Conservation (phyloP, 1,140 invertebrate species). For the Drosophila ironensis region DNA sequence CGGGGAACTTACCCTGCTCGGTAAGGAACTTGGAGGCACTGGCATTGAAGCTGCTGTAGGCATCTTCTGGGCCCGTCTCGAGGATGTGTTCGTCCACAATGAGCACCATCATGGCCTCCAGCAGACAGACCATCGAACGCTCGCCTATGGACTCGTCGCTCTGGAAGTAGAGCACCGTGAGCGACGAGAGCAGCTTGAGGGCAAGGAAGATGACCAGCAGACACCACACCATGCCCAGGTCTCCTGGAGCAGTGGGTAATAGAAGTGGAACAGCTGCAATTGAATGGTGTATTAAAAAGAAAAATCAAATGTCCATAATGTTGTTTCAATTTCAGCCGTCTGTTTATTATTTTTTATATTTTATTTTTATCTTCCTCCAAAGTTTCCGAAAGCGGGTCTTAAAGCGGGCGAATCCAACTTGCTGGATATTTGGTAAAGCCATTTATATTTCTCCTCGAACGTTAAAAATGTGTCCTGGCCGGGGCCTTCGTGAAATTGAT, state of each 20-base stretch:
- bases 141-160: slow-evolving; percentile 92
- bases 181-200: slow-evolving; percentile 89
- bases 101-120: slow-evolving; percentile 95
- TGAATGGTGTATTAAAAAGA: too few relatives aligned
- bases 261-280: slow-evolving; percentile 76
- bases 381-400: too few relatives aligned
- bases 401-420: too few relatives aligned
- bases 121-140: slow-evolving; percentile 93
- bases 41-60: slow-evolving; percentile 94
- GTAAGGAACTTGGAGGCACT: slow-evolving; percentile 93
- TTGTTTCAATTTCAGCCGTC: too few relatives aligned
- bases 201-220: slow-evolving; percentile 93
- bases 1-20: slow-evolving; percentile 86
- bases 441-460: too few relatives aligned
- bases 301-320: too few relatives aligned
- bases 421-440: too few relatives aligned
- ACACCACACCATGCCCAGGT: slow-evolving; percentile 97
- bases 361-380: too few relatives aligned
- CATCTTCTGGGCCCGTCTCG: slow-evolving; percentile 94
- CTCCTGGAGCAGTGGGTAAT: slow-evolving; percentile 91
- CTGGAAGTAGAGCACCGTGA: slow-evolving; percentile 95
- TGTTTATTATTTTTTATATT: too few relatives aligned
- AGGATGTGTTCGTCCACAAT: slow-evolving; percentile 94
- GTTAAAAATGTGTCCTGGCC: too few relatives aligned
- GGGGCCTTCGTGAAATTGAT: too few relatives aligned